Base-by-base conservation (phyloP, 2,888 invertebrate species). In the Gibbula magus region DNA sequence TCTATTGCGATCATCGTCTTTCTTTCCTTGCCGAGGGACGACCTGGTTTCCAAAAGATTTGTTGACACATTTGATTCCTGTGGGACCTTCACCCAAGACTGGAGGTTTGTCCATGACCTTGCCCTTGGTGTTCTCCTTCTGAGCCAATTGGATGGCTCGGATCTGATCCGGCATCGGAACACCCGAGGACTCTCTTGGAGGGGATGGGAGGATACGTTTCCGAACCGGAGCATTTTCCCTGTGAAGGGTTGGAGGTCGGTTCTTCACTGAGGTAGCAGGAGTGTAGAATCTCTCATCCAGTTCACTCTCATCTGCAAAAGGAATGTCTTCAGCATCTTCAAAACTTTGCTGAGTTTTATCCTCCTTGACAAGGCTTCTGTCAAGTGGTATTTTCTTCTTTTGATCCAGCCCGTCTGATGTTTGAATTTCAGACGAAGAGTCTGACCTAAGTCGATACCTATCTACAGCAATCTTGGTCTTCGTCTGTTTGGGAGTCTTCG, bases 71-170 rank as follows among this genome's bases (percentile, higher is more conserved):
- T 53, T 45, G 2, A 78, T 18, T 1, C 96, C 96, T 32, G 96
- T 92, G 89, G 96, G 96, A 84, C 95, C 95, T 89, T 96, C 96
- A 80, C 95, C 95, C 91, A 95, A 95, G 32, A 96, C 92, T 73
- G 95, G 94, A 10, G 95, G 95, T 75, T 95, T 93, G 29, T 86
- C 81, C 79, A 96, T 93, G 0, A 95, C 94, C 32, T 95, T 95
- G 83, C 95, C 95, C 32, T 93, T 86, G 70, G 88, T 87, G 75
- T 88, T 89, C 70, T 87, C 89, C 74, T 84, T 84, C 61, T 88
- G 88, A 0, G 87, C 85, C 78, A 87, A 81, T 83, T 80, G 85
- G 83, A 85, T 85, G 79, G 86, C 86, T 83, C 85, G 85, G 79
- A 85, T 91, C 85, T 84, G 86, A 77, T 85, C 84, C 7, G 86